phyloP scores from a whole-genome alignment of 2,113 vertebrate genomes.

The Pedetes capensis region DNA sequence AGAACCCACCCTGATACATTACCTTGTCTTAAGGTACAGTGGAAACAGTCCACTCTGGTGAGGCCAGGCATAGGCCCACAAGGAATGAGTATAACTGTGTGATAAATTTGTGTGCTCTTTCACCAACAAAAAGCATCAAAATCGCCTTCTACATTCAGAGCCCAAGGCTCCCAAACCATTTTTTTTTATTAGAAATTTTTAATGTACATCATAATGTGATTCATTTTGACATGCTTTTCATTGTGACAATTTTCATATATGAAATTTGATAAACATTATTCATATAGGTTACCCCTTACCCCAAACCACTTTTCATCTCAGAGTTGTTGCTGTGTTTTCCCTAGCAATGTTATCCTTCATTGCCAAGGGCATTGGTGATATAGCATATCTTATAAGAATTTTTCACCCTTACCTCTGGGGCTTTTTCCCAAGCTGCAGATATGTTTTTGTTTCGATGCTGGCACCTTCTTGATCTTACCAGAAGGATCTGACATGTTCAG shows the following conservation, averaged over 20 bases:
- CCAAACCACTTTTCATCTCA: not conserved
- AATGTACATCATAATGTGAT: too few species aligned
- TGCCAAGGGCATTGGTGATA: not conserved
- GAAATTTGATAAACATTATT: too few species aligned
- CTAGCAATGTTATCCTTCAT: not conserved
- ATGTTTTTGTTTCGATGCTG: conserved; percentile 19
- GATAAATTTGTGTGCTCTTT: not conserved
- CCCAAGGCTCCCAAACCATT: not conserved
- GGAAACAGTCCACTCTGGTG: not conserved
- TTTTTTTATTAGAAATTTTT: too few species aligned
- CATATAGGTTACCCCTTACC: too few species aligned
- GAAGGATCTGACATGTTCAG: not conserved
- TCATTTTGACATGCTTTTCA: too few species aligned
- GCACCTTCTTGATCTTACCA: conserved; percentile 1
- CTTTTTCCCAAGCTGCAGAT: not conserved
- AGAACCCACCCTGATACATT: not conserved
- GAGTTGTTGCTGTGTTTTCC: not conserved
- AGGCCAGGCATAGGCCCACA: not conserved
- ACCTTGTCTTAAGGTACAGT: not conserved
- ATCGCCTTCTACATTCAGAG: not conserved
- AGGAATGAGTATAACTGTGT: not conserved
- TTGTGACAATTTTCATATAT: too few species aligned
- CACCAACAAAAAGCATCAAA: not conserved
- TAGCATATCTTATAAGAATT: not conserved
- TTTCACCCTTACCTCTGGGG: not conserved